These are phyloP conservation scores for Mesaphorura yosii DNA, from an alignment of 1,140 invertebrate genomes.

Conservation along the genomic window DNA sequence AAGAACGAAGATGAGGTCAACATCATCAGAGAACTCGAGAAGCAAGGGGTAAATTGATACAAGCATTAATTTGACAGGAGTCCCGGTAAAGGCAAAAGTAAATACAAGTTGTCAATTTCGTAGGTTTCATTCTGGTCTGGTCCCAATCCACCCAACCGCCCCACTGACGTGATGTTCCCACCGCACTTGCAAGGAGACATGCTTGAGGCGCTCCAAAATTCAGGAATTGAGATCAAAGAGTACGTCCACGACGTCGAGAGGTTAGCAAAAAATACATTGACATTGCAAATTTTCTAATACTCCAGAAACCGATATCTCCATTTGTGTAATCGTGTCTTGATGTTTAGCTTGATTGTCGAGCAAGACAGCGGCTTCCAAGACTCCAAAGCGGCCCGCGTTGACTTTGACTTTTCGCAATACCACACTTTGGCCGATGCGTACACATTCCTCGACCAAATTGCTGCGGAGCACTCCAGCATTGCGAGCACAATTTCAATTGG, in stretches of 20 bases:
- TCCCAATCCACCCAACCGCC: not conserved
- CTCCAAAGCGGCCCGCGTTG: too few relatives aligned
- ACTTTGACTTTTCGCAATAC: too few relatives aligned
- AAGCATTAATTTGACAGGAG: not conserved
- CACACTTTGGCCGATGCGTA: too few relatives aligned
- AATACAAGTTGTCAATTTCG: not conserved
- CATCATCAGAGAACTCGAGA: not conserved
- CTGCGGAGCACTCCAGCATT: slow-evolving; percentile 15
- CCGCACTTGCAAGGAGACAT: slow-evolving; percentile 18
- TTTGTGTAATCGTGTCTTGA: too few relatives aligned
- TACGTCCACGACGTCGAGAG: not conserved
- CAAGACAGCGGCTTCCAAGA: too few relatives aligned
- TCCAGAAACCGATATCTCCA: too few relatives aligned
- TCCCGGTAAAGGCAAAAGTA: not conserved
- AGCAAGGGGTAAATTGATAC: not conserved
- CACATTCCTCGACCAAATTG: slow-evolving; percentile 39
- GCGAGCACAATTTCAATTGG: slow-evolving; percentile 53
- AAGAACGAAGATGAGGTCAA: slow-evolving; percentile 4
- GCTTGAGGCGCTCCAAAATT: not conserved
- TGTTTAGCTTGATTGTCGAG: too few relatives aligned
- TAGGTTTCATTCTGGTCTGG: not conserved
- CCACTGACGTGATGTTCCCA: slow-evolving; percentile 19
- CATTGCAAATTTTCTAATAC: too few relatives aligned
- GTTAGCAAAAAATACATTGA: too few relatives aligned
- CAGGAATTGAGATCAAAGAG: not conserved